Evolutionary conservation across 2,113 vertebrate genomes (phyloP).

Genomic region (Scytalopus superciliaris): DNA sequence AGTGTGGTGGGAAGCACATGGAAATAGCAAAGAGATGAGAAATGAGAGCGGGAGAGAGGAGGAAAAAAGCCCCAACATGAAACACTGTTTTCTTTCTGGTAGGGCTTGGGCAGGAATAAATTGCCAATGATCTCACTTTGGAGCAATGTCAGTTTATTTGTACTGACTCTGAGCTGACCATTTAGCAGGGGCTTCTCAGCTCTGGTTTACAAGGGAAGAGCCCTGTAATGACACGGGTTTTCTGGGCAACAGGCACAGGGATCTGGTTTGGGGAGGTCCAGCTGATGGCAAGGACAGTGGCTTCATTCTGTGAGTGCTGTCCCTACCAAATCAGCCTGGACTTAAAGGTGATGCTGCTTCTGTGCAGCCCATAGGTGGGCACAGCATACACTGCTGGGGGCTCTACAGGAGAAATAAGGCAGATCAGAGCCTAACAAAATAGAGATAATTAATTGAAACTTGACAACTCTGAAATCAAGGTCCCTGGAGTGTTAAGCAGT

Average conservation of each 20-base stretch:
- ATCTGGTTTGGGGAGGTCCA: background rate
- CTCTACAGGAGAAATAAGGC: background rate
- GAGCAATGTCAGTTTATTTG: conserved; percentile 75
- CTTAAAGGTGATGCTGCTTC: background rate
- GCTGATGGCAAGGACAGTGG: background rate
- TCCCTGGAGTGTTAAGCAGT: background rate
- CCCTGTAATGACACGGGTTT: background rate
- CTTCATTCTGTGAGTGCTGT: background rate
- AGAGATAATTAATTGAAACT: background rate
- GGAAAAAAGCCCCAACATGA: conserved; percentile 71
- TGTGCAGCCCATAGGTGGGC: background rate
- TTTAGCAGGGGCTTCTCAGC: conserved; percentile 50
- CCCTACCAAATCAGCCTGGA: fast-evolving
- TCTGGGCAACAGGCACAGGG: background rate
- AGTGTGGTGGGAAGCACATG: conserved; percentile 75
- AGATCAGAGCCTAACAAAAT: background rate
- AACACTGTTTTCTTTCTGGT: conserved; percentile 79
- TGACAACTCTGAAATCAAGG: background rate
- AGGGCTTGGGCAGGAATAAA: conserved; percentile 71
- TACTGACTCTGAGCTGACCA: conserved; percentile 74
- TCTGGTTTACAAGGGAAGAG: conserved; percentile 50
- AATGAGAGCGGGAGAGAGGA: conserved; percentile 64
- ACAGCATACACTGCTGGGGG: background rate
- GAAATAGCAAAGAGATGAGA: conserved; percentile 71
- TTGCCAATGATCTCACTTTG: conserved; percentile 79